phyloP scores from a whole-genome alignment of 2,797 vertebrate genomes.

The Peromyscus melanophrys region DNA sequence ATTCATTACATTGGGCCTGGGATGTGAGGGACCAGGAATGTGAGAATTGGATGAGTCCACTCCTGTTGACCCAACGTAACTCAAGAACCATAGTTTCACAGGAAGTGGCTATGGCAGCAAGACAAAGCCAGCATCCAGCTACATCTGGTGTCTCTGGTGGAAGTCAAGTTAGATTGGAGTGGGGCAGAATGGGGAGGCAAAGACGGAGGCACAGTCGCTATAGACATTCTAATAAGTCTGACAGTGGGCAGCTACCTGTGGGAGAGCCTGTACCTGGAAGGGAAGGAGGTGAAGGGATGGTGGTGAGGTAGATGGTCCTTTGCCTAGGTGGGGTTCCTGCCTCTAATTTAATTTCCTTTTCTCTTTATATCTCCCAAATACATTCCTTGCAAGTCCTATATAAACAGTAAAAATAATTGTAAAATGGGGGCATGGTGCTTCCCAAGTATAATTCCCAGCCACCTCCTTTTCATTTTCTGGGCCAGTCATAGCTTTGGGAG shows the following conservation, averaged over 20 bases:
- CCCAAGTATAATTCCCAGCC: neutral
- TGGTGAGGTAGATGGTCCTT: too few relatives aligned
- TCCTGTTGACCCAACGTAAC: neutral
- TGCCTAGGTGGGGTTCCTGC: neutral
- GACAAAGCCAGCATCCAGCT: rapidly evolving
- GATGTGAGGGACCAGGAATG: neutral
- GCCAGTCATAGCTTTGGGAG: neutral
- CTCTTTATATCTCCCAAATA: constrained; percentile 25
- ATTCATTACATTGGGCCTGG: neutral
- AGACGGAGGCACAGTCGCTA: neutral
- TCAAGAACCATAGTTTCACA: neutral
- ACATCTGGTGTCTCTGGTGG: neutral
- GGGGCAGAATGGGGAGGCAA: neutral
- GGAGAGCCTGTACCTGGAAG: neutral
- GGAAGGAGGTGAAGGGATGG: neutral
- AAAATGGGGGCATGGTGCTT: neutral
- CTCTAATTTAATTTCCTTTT: neutral
- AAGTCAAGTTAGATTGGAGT: neutral
- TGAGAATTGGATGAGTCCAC: too few relatives aligned
- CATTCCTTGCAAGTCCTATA: neutral
- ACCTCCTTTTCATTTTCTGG: neutral
- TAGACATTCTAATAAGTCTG: neutral
- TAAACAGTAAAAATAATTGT: neutral
- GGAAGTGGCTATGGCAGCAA: neutral
- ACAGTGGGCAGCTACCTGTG: neutral